phyloP scores from a whole-genome alignment of 2,113 vertebrate genomes.

The Pogona vitticeps region DNA sequence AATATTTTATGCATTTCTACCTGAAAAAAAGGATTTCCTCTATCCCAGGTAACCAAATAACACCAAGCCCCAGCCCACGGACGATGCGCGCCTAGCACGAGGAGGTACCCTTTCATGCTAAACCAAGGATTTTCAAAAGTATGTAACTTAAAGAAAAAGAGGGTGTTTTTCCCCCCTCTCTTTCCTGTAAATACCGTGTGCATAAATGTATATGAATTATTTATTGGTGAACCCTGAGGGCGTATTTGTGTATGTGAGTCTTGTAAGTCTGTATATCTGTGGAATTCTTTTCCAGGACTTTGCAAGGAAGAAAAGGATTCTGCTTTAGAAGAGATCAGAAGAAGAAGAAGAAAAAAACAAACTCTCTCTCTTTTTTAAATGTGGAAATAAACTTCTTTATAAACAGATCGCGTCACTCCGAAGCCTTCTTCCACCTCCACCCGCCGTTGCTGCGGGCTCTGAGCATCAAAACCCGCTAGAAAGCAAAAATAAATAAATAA shows the following conservation, averaged over 20 bases:
- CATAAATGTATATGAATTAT: conserved; percentile 93
- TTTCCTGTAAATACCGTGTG: conserved; percentile 84
- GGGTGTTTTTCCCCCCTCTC: too few relatives aligned
- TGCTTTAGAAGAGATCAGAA: conserved; percentile 72
- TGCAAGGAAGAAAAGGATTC: conserved; percentile 59
- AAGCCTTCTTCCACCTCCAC: neutral
- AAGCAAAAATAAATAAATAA: neutral
- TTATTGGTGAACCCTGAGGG: conserved; percentile 85
- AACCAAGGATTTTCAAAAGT: conserved; percentile 25
- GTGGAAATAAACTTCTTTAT: conserved; percentile 95
- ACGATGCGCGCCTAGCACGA: neutral
- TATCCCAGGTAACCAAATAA: neutral
- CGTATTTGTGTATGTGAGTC: conserved; percentile 87
- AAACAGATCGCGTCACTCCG: conserved; percentile 68
- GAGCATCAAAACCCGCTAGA: conserved; percentile 10
- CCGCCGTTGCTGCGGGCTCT: neutral
- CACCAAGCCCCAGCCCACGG: neutral
- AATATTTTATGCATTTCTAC: neutral
- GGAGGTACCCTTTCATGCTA: neutral
- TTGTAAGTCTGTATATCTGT: conserved; percentile 82
- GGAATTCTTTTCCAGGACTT: conserved; percentile 59
- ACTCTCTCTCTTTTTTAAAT: conserved; percentile 82
- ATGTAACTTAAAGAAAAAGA: neutral
- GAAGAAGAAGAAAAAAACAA: neutral
- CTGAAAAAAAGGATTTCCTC: neutral